Evolutionary conservation across 2,113 vertebrate genomes (phyloP).

Genomic region (Globicephala melas): DNA sequence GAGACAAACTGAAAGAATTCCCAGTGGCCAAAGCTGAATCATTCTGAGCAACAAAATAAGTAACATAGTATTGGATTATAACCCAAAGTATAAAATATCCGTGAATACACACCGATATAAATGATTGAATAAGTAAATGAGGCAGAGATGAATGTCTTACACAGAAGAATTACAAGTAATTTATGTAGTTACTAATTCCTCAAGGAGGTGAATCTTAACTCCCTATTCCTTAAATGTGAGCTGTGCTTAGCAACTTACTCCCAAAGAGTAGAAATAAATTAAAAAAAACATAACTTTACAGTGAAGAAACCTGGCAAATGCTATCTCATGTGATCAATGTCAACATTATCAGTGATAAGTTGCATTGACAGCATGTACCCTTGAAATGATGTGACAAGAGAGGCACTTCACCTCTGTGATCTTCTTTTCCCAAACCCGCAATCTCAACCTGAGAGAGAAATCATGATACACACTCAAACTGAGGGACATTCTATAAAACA

Average conservation of each 20-base stretch:
- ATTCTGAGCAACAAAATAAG: neutral
- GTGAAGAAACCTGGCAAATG: neutral
- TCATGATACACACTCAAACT: neutral
- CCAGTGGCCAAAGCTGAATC: neutral
- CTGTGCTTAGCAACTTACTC: neutral
- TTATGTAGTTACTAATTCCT: neutral
- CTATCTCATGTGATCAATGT: neutral
- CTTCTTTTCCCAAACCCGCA: neutral
- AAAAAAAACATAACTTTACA: neutral
- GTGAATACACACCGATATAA: neutral
- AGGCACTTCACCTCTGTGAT: neutral
- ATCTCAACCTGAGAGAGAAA: neutral
- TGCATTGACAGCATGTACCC: rapidly evolving
- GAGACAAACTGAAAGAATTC: neutral
- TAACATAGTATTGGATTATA: neutral
- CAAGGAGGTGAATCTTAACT: neutral
- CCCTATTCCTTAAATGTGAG: neutral
- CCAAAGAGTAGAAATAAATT: neutral
- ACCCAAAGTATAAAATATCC: neutral
- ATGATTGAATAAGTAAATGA: neutral
- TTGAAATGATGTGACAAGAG: neutral
- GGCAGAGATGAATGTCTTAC: neutral
- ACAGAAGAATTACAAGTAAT: neutral
- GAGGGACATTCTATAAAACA: neutral
- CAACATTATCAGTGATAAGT: neutral